A percentile compares a stretch with the other conserved stretches of the same genome.
Conservation (phyloP, 2,113 vertebrate species). For the Nanger granti region DNA sequence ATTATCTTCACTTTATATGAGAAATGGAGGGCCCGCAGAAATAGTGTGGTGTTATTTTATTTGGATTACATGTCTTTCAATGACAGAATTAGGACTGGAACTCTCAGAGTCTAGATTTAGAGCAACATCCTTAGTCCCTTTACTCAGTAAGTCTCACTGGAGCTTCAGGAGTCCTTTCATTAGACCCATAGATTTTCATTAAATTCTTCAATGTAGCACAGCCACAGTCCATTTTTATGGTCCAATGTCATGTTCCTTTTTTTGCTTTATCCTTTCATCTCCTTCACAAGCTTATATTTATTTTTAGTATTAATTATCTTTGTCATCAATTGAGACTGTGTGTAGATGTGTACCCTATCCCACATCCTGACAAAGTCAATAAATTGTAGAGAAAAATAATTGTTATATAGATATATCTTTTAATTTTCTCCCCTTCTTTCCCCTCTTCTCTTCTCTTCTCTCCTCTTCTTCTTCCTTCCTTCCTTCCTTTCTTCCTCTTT, state of each 20-base stretch:
- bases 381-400: not conserved
- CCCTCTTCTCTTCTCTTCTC: fast-evolving
- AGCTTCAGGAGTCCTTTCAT: not conserved
- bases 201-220: not conserved
- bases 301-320: not conserved
- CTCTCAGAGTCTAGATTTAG: not conserved
- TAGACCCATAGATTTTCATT: not conserved
- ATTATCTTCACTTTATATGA: not conserved
- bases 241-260: not conserved
- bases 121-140: not conserved
- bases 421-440: not conserved
- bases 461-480: not conserved
- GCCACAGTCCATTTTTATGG: not conserved
- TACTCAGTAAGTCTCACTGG: not conserved
- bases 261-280: not conserved
- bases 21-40: not conserved
- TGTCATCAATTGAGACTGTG: not conserved
- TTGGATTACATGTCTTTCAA: not conserved
- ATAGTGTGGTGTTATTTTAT: not conserved
- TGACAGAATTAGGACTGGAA: not conserved
- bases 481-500: fast-evolving
- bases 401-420: not conserved
- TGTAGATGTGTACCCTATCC: not conserved
- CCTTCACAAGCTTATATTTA: not conserved
- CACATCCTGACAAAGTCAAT: not conserved